These are phyloP conservation scores for Cyclina sinensis DNA, from an alignment of 1,140 invertebrate species.

Conservation along the genomic window DNA sequence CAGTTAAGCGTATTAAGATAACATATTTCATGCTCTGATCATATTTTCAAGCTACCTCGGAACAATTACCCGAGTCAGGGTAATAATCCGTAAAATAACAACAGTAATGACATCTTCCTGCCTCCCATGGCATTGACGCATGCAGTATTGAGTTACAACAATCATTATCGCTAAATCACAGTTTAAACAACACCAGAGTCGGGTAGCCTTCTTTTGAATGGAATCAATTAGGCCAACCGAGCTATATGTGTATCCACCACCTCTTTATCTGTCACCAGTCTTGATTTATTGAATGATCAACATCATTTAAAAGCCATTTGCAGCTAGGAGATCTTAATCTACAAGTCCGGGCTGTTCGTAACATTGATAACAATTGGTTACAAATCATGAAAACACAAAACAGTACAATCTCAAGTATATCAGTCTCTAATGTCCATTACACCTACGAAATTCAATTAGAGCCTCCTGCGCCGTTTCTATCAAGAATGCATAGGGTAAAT, in stretches of 20 bases:
- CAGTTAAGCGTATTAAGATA: no score
- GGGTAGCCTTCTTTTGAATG: background rate
- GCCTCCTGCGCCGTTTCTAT: no score
- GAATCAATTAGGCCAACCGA: background rate
- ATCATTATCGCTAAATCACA: background rate
- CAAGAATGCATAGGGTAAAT: no score
- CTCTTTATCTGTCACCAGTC: background rate
- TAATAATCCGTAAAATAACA: background rate
- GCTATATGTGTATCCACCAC: conserved; percentile 17
- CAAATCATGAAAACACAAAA: no score
- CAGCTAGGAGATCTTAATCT: no score
- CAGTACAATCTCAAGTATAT: no score
- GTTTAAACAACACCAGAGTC: background rate
- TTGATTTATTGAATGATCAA: conserved; percentile 19
- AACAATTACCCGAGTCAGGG: background rate
- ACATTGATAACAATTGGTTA: no score
- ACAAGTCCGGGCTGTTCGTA: no score
- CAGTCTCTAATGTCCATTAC: no score
- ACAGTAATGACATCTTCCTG: background rate
- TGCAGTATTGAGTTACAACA: background rate
- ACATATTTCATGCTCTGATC: background rate
- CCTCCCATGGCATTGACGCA: background rate
- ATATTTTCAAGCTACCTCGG: background rate
- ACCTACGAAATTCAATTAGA: no score
- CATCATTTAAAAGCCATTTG: background rate